Conservation (phyloP, 2,888 invertebrate species). For the Patella caerulea region DNA sequence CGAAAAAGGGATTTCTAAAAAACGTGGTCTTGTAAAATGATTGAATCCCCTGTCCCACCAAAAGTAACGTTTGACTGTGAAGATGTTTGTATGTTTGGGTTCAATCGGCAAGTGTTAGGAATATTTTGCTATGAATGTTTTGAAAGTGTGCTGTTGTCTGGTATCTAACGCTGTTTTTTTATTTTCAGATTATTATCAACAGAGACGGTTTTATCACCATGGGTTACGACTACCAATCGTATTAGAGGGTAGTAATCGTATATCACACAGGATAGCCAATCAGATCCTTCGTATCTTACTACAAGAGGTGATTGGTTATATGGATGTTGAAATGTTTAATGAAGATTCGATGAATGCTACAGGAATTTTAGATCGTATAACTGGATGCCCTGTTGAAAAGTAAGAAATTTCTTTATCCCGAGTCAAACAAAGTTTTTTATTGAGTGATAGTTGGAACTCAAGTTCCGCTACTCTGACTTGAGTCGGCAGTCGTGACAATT, state of each 20-base stretch:
- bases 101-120: too few species aligned
- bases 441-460: too few species aligned
- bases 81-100: too few species aligned
- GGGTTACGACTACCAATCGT: slow-evolving; percentile 57
- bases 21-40: too few species aligned
- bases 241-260: slow-evolving; percentile 66
- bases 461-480: too few species aligned
- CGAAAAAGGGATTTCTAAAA: too few species aligned
- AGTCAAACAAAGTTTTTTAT: too few species aligned
- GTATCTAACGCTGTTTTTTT: not conserved
- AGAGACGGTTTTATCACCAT: slow-evolving; percentile 60
- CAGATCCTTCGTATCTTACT: slow-evolving; percentile 70
- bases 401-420: slow-evolving; percentile 25
- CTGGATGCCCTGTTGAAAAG: slow-evolving; percentile 57
- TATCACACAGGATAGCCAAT: slow-evolving; percentile 70
- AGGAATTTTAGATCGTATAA: slow-evolving; percentile 63
- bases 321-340: slow-evolving; percentile 62
- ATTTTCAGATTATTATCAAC: slow-evolving; percentile 44
- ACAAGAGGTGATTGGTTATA: slow-evolving; percentile 70
- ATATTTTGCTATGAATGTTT: not conserved
- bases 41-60: too few species aligned
- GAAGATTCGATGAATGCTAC: slow-evolving; percentile 62
- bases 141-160: not conserved
- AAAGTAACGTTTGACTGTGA: too few species aligned
- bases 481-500: too few species aligned